A percentile compares a stretch with the other conserved stretches of the same genome.
These are phyloP conservation scores for Alcis repandata DNA, from an alignment of 2,888 invertebrate species.

Conservation along the genomic window DNA sequence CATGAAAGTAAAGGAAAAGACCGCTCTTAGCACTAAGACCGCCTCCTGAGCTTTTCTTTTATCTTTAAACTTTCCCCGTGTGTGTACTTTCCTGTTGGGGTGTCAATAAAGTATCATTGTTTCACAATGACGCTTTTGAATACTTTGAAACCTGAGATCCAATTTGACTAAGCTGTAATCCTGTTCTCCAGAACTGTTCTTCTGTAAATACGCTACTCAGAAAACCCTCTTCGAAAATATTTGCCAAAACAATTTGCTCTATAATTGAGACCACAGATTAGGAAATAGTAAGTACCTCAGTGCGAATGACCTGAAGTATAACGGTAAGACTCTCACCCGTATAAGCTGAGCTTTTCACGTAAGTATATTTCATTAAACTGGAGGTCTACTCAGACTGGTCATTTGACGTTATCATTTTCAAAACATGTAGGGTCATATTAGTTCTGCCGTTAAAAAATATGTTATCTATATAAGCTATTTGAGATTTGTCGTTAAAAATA, in stretches of 20 bases:
- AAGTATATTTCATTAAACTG: not conserved
- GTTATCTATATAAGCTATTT: no score
- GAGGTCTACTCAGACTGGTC: not conserved
- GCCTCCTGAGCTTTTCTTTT: no score
- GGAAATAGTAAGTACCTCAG: slow-evolving; percentile 1
- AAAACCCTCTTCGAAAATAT: slow-evolving; percentile 16
- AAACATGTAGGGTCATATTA: not conserved
- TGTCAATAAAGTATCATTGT: no score
- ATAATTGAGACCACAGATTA: slow-evolving; percentile 27
- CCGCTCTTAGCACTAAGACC: no score
- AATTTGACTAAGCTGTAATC: not conserved
- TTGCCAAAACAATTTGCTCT: slow-evolving; percentile 26
- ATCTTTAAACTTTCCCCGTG: no score
- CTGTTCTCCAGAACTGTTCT: not conserved
- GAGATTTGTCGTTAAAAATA: no score
- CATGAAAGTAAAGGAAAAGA: no score
- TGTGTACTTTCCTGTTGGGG: no score
- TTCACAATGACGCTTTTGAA: no score
- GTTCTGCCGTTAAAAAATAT: no score
- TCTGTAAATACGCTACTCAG: not conserved
- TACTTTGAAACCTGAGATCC: no score
- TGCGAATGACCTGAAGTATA: slow-evolving; percentile 25
- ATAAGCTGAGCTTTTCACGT: not conserved
- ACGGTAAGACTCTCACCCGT: not conserved
- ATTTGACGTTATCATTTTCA: not conserved